These are phyloP conservation scores for Anthoscopus minutus DNA, from an alignment of 2,113 vertebrate species.

Conservation along the genomic window DNA sequence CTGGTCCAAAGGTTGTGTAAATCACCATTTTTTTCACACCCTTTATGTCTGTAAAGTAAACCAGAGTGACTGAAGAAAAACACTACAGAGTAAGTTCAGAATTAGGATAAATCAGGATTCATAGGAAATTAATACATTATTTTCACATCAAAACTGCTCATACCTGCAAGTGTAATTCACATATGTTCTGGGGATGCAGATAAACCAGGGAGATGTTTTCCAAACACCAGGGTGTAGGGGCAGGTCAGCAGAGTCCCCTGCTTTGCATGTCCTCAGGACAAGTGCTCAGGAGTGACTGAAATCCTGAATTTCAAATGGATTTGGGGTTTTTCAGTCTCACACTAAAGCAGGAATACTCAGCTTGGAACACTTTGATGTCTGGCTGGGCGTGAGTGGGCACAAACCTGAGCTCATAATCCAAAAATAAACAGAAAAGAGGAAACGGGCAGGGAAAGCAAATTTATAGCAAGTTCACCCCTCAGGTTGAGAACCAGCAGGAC, in stretches of 20 bases:
- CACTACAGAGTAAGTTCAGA: not conserved
- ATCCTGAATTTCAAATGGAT: not conserved
- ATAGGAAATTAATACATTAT: not conserved
- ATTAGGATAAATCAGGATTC: not conserved
- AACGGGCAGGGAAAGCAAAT: not conserved
- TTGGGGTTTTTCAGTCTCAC: not conserved
- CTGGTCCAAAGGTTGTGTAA: not conserved
- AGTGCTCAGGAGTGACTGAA: not conserved
- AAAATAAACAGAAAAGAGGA: not conserved
- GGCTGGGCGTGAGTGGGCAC: not conserved
- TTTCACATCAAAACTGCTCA: not conserved
- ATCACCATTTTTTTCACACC: not conserved
- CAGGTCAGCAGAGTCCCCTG: not conserved
- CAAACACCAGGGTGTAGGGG: not conserved
- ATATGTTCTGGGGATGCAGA: not conserved
- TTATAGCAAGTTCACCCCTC: not conserved
- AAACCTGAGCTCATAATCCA: not conserved
- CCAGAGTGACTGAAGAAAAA: not conserved
- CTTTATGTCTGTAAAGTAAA: not conserved
- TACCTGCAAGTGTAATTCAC: not conserved
- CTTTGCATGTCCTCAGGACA: not conserved
- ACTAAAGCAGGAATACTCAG: not conserved
- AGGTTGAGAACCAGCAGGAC: not conserved
- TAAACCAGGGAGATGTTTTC: not conserved
- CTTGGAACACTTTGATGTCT: not conserved